Evolutionary conservation across 2,113 vertebrate genomes (phyloP), one percentile per base, ranked within the genome.

Genomic region (Nycticebus coucang): DNA sequence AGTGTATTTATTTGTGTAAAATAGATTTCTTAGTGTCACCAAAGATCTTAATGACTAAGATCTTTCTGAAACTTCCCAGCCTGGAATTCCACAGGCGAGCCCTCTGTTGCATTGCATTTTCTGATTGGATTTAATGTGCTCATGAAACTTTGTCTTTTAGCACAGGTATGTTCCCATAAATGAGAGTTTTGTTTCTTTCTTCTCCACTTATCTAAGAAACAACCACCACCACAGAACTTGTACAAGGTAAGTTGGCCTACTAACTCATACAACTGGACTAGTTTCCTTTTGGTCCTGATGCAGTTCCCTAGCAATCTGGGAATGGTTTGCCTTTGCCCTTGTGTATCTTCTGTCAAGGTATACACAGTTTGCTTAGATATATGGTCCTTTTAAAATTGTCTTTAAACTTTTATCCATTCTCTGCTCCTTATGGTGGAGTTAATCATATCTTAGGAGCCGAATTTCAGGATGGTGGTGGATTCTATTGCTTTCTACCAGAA

Each of bases 401-500:
- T 96, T 97, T 95, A 88, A 97, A 93, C 22, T 91, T 96, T 92
- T 74, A 83, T 89, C 91, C 41, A 83, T 93, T 92, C 82, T 95
- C 33, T 91, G 35, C 22, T 91, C n/a, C 83, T 83, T 96, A 86
- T 45, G 55, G 60, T 66, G 30, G 66, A 97, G 78, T 94, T 95
- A 90, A 87, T 94, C 55, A 78, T 80, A 92, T 68, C 22, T 91
- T 87, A 60, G 8, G 71, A 93, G 33, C 55, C 14, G 19, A 88
- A 91, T 82, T 96, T 74, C n/a, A 81, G 74, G 68, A 74, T 91
- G 33, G 41, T 91, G 78, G 86, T 93, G 14, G 59, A 88, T 77
- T 57, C 53, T 94, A 81, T 57, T 85, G 68, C 66, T 91, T 95
- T 87, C 66, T 92, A 90, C 26, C 22, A 93, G 59, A 93, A 95